phyloP scores from a whole-genome alignment of 1,140 invertebrate genomes.

The Amyelois transitella region DNA sequence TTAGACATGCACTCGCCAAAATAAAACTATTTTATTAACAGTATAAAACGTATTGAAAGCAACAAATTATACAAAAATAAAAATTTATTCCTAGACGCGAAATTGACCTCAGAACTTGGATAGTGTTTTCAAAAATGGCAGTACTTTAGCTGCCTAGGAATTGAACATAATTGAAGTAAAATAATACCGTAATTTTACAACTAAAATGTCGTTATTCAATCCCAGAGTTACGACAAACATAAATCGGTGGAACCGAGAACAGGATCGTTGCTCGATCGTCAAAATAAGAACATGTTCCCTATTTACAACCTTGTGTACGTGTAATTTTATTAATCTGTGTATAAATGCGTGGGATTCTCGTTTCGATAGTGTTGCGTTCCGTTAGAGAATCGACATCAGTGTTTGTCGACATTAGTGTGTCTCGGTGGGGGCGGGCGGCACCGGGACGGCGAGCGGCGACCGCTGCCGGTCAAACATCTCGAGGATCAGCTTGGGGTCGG shows the following conservation, averaged over 20 bases:
- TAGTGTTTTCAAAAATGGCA: constrained; percentile 22
- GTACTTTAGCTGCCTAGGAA: constrained; percentile 26
- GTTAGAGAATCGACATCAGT: neutral
- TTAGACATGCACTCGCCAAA: neutral
- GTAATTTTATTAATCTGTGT: neutral
- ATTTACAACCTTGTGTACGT: neutral
- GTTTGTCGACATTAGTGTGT: constrained; percentile 15
- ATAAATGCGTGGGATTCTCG: neutral
- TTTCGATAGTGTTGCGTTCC: constrained; percentile 4
- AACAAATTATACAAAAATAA: neutral
- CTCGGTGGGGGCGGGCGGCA: constrained; percentile 36
- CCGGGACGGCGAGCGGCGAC: constrained; percentile 52
- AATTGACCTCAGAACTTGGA: neutral
- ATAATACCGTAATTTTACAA: constrained; percentile 7
- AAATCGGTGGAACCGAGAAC: neutral
- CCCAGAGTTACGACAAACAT: neutral
- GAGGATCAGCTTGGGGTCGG: constrained; percentile 72
- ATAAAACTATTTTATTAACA: neutral
- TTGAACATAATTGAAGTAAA: constrained; percentile 10
- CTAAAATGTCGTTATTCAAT: neutral
- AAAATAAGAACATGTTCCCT: neutral
- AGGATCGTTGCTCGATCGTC: neutral
- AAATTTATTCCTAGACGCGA: neutral
- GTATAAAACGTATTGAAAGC: constrained; percentile 7
- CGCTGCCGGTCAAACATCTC: constrained; percentile 73